Evolutionary conservation across 1,140 invertebrate species (phyloP).

Genomic region (Micrasema longulum): DNA sequence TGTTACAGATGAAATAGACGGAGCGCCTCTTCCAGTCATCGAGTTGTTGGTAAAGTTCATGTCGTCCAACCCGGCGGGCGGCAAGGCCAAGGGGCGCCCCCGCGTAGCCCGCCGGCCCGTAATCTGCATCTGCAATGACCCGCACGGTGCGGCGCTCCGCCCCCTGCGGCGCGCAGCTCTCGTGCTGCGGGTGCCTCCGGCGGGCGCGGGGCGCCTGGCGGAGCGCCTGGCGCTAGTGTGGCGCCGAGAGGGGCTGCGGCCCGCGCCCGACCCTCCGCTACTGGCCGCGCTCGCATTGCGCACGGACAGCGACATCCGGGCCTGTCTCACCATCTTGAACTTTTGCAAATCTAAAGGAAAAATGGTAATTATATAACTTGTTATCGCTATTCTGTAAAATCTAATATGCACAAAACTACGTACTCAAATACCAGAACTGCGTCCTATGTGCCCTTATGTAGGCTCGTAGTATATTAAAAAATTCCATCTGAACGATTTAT

Average conservation of each 20-base stretch:
- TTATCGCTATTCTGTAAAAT: too few relatives aligned
- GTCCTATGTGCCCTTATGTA: too few relatives aligned
- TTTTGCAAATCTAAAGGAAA: slow-evolving; percentile 69
- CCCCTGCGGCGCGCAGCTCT: slow-evolving; percentile 75
- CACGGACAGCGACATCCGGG: slow-evolving; percentile 87
- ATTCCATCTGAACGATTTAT: too few relatives aligned
- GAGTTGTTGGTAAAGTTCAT: slow-evolving; percentile 88
- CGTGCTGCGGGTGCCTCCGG: slow-evolving; percentile 80
- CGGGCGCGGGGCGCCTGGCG: slow-evolving; percentile 71
- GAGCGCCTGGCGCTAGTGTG: slow-evolving; percentile 79
- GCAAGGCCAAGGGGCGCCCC: slow-evolving; percentile 69
- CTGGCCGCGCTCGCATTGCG: slow-evolving; percentile 83
- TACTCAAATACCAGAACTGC: too few relatives aligned
- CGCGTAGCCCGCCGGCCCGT: slow-evolving; percentile 83
- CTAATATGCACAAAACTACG: too few relatives aligned
- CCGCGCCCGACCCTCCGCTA: slow-evolving; percentile 75
- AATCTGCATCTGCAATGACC: slow-evolving; percentile 97
- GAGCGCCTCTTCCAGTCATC: slow-evolving; percentile 86
- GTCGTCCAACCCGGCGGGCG: slow-evolving; percentile 67
- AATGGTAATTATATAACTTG: slow-evolving; percentile 45
- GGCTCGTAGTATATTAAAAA: too few relatives aligned
- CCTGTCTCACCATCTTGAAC: slow-evolving; percentile 88
- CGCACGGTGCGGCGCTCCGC: slow-evolving; percentile 88
- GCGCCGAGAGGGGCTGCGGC: slow-evolving; percentile 71
- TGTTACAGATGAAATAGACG: slow-evolving; percentile 96